Conservation (phyloP, 2,888 invertebrate species). For the Thereva nobilitata region DNA sequence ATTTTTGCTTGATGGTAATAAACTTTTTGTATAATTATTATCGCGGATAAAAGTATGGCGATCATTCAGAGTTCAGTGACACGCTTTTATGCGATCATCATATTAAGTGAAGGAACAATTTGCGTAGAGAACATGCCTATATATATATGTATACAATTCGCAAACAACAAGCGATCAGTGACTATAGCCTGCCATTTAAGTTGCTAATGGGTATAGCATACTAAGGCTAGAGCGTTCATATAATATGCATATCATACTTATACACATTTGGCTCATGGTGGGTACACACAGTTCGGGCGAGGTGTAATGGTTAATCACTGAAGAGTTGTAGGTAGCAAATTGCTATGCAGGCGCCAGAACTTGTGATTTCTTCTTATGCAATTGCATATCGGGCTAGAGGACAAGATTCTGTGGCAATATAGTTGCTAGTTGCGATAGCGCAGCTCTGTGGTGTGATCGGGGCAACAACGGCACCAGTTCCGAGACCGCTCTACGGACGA, state of each 20-base stretch:
- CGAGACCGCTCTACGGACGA: too few species aligned
- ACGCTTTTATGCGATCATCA: constrained; percentile 29
- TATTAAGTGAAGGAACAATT: constrained; percentile 28
- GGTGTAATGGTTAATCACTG: constrained; percentile 12
- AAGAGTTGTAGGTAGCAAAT: background rate
- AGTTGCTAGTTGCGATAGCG: constrained; percentile 9
- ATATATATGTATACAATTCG: constrained; percentile 15
- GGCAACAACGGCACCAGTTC: too few species aligned
- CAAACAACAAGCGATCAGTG: constrained; percentile 11
- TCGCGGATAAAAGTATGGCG: constrained; percentile 6
- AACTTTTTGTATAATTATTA: constrained; percentile 28
- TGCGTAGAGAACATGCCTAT: constrained; percentile 19
- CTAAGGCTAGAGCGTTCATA: too few species aligned
- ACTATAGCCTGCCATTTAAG: too few species aligned
- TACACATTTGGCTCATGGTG: constrained; percentile 15
- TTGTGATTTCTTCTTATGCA: constrained; percentile 21
- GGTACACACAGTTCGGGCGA: background rate
- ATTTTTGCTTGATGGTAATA: constrained; percentile 3
- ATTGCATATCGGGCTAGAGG: constrained; percentile 3
- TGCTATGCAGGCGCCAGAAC: constrained; percentile 27
- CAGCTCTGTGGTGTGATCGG: background rate
- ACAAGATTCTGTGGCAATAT: constrained; percentile 5
- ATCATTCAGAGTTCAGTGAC: constrained; percentile 30
- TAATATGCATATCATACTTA: background rate
- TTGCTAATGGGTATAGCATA: too few species aligned